These are phyloP conservation scores for Petroica traversi DNA, from an alignment of 2,113 vertebrate genomes.

Conservation along the genomic window DNA sequence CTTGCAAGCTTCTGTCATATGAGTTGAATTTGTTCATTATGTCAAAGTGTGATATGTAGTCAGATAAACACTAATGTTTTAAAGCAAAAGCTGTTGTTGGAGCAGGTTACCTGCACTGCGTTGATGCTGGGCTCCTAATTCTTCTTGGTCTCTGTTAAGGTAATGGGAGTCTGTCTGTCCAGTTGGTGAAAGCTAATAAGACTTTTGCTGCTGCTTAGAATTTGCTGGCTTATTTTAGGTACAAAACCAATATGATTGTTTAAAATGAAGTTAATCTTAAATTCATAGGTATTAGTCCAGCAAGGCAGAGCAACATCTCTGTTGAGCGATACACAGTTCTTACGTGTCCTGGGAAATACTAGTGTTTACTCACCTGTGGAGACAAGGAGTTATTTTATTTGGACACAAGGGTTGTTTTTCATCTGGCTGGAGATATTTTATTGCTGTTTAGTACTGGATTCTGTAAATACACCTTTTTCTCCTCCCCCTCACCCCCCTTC, in stretches of 20 bases:
- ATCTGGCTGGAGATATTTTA: background rate
- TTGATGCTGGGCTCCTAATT: background rate
- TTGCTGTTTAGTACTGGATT: background rate
- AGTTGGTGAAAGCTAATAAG: background rate
- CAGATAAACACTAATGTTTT: background rate
- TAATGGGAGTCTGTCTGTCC: background rate
- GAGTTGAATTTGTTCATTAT: background rate
- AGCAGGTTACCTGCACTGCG: background rate
- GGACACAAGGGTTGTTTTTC: background rate
- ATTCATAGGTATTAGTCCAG: background rate
- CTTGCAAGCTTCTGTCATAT: background rate
- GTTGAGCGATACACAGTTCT: background rate
- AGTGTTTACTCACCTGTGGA: background rate
- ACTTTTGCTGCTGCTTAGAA: background rate
- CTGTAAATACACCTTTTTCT: background rate
- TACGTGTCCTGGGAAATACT: background rate
- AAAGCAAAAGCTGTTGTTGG: background rate
- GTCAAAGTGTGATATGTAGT: background rate
- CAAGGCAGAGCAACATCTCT: background rate
- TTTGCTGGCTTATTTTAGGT: background rate
- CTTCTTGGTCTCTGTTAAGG: background rate
- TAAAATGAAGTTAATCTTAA: background rate
- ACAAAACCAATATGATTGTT: background rate
- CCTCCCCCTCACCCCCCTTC: fast-evolving
- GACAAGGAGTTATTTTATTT: background rate